Evolutionary conservation across 2,113 vertebrate species (phyloP).

Genomic region (Apteryx mantelli): DNA sequence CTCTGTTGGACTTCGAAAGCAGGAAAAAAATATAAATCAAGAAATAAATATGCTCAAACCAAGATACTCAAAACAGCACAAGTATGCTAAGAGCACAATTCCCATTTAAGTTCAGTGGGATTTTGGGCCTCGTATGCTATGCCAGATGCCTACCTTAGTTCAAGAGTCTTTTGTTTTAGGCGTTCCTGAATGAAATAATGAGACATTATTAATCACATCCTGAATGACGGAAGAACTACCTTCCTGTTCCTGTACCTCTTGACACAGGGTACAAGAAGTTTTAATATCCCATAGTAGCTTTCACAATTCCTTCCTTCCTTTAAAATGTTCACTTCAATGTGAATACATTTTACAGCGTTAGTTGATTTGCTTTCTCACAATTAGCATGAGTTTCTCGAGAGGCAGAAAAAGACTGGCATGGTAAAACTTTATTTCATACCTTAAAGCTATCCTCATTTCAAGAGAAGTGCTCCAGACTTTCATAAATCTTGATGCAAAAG

Average conservation of each 20-base stretch:
- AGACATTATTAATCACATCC: slow-evolving; percentile 75
- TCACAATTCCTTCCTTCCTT: slow-evolving; percentile 47
- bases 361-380: neutral
- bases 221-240: slow-evolving; percentile 68
- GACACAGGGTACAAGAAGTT: slow-evolving; percentile 5
- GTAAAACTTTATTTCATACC: neutral
- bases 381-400: neutral
- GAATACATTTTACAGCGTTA: slow-evolving; percentile 10
- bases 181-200: slow-evolving; percentile 74
- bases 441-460: neutral
- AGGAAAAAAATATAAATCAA: fast-evolving
- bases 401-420: neutral
- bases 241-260: slow-evolving; percentile 68
- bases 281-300: slow-evolving; percentile 15
- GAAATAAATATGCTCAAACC: neutral
- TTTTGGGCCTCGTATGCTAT: neutral
- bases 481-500: neutral
- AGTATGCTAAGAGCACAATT: neutral
- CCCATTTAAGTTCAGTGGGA: neutral
- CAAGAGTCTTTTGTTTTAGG: slow-evolving; percentile 66
- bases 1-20: neutral
- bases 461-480: neutral
- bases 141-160: neutral
- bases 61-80: neutral
- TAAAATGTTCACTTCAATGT: slow-evolving; percentile 30